Conservation (phyloP, 2,797 vertebrate species). For the Sebastes melanostomus region DNA sequence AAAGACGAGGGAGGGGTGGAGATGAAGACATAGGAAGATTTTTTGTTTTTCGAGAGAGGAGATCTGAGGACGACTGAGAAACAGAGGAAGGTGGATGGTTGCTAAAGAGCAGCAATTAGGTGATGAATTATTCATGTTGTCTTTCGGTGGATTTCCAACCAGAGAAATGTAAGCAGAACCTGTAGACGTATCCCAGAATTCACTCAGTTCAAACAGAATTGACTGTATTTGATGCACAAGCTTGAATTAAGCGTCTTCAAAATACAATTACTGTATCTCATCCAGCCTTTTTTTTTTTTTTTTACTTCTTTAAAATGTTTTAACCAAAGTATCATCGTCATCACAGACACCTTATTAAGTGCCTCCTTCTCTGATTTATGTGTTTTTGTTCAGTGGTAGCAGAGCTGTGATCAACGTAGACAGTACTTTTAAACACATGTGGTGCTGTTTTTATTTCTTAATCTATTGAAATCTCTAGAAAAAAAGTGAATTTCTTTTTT, state of each 20-base stretch:
- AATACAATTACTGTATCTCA: constrained; percentile 22
- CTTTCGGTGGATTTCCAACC: constrained; percentile 64
- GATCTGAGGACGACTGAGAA: constrained; percentile 49
- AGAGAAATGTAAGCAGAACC: constrained; percentile 64
- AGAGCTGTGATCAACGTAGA: constrained; percentile 53
- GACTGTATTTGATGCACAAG: constrained; percentile 55
- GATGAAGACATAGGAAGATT: constrained; percentile 55
- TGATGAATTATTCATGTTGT: constrained; percentile 80
- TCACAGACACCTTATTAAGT: constrained; percentile 69
- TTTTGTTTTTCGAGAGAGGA: constrained; percentile 66
- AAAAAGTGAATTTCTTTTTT: neutral
- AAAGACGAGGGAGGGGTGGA: constrained; percentile 29
- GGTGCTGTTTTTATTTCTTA: constrained; percentile 66
- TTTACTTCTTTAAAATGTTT: constrained; percentile 38
- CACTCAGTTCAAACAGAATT: constrained; percentile 45
- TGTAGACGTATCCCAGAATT: constrained; percentile 30
- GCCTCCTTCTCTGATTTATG: constrained; percentile 67
- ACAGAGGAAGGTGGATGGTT: constrained; percentile 60
- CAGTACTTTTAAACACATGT: constrained; percentile 43
- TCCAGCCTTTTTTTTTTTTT: neutral
- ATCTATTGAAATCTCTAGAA: constrained; percentile 25
- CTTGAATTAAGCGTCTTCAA: constrained; percentile 37
- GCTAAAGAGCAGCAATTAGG: constrained; percentile 82
- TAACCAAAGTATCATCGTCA: constrained; percentile 64
- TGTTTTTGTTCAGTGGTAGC: constrained; percentile 53